Evolutionary conservation across 2,113 vertebrate genomes (phyloP).

Genomic region (Myrmophylax atrothorax): DNA sequence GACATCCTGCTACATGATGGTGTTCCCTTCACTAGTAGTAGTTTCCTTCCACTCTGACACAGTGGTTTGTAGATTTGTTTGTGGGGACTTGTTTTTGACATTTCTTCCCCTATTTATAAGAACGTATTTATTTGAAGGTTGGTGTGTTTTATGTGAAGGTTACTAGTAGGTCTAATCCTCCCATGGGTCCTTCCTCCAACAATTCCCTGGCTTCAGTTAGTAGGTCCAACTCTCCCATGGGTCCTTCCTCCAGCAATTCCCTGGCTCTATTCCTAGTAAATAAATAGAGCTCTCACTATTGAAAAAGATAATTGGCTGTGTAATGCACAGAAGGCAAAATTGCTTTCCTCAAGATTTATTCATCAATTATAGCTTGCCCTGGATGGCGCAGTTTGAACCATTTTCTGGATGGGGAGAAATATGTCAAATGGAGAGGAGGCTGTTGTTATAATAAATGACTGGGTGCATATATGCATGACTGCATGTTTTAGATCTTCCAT

Average conservation of each 20-base stretch:
- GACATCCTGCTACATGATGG: fast-evolving
- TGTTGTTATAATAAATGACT: background rate
- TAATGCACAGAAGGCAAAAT: background rate
- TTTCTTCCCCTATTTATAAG: background rate
- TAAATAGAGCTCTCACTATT: background rate
- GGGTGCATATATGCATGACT: background rate
- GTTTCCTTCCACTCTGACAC: background rate
- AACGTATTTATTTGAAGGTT: background rate
- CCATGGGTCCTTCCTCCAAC: background rate
- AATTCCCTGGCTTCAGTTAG: background rate
- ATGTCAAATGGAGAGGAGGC: background rate
- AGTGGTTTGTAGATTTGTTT: background rate
- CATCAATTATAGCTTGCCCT: background rate
- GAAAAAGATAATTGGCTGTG: background rate
- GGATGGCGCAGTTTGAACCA: background rate
- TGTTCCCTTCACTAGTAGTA: background rate
- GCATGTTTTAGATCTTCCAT: background rate
- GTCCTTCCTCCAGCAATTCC: background rate
- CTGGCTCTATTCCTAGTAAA: background rate
- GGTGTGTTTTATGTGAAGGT: background rate
- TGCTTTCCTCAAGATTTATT: background rate
- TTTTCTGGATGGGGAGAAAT: background rate
- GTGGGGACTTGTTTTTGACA: background rate
- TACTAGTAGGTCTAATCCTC: background rate
- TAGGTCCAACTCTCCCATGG: background rate